These are phyloP conservation scores for Liasis olivaceus DNA, from an alignment of 2,797 vertebrate species.

Conservation along the genomic window DNA sequence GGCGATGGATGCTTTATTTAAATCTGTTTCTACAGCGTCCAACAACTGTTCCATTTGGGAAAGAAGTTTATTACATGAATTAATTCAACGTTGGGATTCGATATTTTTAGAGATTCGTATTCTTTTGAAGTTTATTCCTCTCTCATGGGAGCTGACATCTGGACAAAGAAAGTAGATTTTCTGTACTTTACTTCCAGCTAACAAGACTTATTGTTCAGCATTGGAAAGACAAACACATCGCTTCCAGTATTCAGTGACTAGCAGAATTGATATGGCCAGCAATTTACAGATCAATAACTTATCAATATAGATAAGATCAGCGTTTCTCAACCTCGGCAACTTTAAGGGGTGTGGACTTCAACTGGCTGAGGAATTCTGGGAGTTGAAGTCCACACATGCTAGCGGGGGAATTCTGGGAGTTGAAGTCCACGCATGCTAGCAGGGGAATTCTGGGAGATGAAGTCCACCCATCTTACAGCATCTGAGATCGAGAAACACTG, in stretches of 20 bases:
- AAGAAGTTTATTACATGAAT: neutral
- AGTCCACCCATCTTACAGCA: neutral
- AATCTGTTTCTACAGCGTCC: neutral
- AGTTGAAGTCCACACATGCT: neutral
- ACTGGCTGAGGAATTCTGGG: neutral
- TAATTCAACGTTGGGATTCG: neutral
- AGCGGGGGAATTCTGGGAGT: neutral
- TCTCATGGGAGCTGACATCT: neutral
- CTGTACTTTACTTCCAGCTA: neutral
- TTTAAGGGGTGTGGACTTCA: neutral
- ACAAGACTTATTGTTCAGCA: neutral
- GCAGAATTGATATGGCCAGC: neutral
- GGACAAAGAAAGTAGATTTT: neutral
- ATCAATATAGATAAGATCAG: neutral
- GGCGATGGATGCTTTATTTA: neutral
- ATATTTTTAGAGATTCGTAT: neutral
- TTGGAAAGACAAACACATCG: neutral
- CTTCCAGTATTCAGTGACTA: no score
- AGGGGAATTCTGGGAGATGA: neutral
- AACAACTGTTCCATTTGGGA: neutral
- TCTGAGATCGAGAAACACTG: neutral
- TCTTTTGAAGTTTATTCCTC: neutral
- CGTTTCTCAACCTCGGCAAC: neutral
- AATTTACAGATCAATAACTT: neutral
- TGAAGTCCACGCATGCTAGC: neutral